Conservation (phyloP, 2,888 invertebrate genomes). For the Himalopsyche anomala region DNA sequence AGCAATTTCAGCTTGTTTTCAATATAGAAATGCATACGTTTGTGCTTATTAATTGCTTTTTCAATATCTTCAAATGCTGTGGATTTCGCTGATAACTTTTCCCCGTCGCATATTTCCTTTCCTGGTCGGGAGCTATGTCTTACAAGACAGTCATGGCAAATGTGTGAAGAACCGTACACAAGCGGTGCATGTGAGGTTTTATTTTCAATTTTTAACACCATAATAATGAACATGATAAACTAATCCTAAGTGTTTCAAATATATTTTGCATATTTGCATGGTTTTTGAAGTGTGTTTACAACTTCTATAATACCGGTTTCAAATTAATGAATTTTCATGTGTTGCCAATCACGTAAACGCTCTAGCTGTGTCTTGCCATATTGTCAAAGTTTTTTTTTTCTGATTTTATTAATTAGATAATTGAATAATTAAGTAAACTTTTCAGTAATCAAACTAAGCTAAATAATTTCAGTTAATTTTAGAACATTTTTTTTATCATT, state of each 20-base stretch:
- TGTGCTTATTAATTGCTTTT: constrained; percentile 2
- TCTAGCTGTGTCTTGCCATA: too few species aligned
- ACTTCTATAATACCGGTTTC: too few species aligned
- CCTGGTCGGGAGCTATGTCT: constrained; percentile 45
- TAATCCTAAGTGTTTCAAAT: background rate
- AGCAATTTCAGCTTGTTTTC: constrained; percentile 20
- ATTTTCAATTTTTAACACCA: constrained; percentile 14
- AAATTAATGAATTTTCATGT: too few species aligned
- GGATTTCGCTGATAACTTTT: constrained; percentile 51
- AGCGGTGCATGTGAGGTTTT: constrained; percentile 51
- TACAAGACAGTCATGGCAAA: constrained; percentile 28
- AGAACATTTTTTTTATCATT: too few species aligned
- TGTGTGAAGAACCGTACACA: background rate
- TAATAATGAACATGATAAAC: background rate
- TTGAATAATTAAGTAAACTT: too few species aligned
- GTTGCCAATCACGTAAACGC: too few species aligned
- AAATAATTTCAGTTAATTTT: too few species aligned
- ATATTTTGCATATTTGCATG: background rate
- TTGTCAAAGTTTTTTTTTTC: too few species aligned
- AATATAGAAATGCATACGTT: constrained; percentile 10
- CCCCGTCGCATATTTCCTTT: constrained; percentile 46
- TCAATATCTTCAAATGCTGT: constrained; percentile 48
- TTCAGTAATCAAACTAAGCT: too few species aligned
- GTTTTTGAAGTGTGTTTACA: too few species aligned
- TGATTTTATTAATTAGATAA: too few species aligned